Base-by-base conservation (phyloP, 1,140 invertebrate species). In the Gonioctena quinquepunctata region DNA sequence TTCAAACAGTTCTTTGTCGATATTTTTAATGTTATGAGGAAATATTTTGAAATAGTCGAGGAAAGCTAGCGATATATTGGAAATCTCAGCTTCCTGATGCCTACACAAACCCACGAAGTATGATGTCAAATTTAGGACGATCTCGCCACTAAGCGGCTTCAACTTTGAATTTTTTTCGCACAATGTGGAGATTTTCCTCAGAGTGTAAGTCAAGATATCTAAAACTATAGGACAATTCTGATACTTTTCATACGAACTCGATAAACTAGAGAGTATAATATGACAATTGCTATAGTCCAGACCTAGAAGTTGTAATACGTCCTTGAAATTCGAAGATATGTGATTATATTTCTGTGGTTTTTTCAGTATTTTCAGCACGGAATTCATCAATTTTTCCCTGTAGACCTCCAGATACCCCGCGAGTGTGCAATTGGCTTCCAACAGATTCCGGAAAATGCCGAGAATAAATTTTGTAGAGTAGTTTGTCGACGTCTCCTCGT, bases 41-140 rank as follows among this genome's bases (percentile, higher is more conserved):
- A 88, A 90, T 28, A 81, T 83, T 42, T 83, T 72, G 23, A 92
- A 84, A 79, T 89, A 91, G 62, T 82, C 75, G 28, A 62, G 57
- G 52, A 77, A 28, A 59, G 52, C 63, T 27, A 19, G 63, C 7
- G 67, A 70, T 7, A 74, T 71, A 6, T 13, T 54, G 33, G 8
- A 56, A 7, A 59, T 16, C 52, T 74, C 59, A 16, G 28, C 42
- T 60, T 73, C 56, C 67, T 74, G 48, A 21, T 7, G 26, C 16
- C 56, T 42, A 18, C 26, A 16, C 26, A 69, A 33, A 23, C 4
- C 26, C 8, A 33, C 52, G 8, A 72, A 67, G 49, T 60, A 68
- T 7, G 8, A 18, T 18, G 72, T 66, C 26, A 77, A 48, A 54
- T 66, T 61, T 11, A 16, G 11, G 16, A 76, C 28, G 8, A 66